Evolutionary conservation across 2,113 vertebrate species (phyloP).

Genomic region (Clupea harengus): DNA sequence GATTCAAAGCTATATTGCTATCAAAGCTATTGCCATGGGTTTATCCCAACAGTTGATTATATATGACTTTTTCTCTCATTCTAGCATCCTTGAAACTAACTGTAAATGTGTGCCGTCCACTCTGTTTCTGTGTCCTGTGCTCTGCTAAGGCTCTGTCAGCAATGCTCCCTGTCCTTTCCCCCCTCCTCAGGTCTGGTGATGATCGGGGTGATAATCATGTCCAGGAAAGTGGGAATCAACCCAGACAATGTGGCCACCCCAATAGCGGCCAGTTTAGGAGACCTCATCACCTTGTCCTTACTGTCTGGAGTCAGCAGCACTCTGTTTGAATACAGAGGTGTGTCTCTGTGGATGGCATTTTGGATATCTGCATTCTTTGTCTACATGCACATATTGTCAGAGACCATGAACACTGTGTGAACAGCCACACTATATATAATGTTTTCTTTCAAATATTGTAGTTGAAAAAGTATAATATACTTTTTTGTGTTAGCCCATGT

Average conservation of each 20-base stretch:
- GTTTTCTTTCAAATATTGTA: too few species aligned
- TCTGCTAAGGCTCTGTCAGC: neutral
- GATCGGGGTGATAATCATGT: constrained; percentile 86
- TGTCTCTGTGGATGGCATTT: constrained; percentile 13
- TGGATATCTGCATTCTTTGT: neutral
- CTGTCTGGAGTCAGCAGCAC: constrained; percentile 86
- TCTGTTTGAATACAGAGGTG: constrained; percentile 83
- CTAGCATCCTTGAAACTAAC: neutral
- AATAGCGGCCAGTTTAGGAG: constrained; percentile 94
- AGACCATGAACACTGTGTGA: neutral
- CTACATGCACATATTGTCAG: neutral
- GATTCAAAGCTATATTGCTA: neutral
- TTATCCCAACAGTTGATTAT: neutral
- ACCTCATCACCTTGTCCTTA: constrained; percentile 89
- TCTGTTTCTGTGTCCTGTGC: constrained; percentile 4
- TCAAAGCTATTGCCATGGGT: neutral
- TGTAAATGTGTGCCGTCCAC: neutral
- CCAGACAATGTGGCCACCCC: constrained; percentile 97
- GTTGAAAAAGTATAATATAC: neutral
- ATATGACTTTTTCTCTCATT: neutral
- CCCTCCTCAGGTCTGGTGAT: constrained; percentile 82
- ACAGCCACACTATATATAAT: neutral
- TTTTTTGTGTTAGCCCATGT: neutral
- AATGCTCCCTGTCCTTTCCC: neutral
- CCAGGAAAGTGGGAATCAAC: constrained; percentile 89